phyloP scores from a whole-genome alignment of 2,113 vertebrate species.

The Hypanus sabinus region DNA sequence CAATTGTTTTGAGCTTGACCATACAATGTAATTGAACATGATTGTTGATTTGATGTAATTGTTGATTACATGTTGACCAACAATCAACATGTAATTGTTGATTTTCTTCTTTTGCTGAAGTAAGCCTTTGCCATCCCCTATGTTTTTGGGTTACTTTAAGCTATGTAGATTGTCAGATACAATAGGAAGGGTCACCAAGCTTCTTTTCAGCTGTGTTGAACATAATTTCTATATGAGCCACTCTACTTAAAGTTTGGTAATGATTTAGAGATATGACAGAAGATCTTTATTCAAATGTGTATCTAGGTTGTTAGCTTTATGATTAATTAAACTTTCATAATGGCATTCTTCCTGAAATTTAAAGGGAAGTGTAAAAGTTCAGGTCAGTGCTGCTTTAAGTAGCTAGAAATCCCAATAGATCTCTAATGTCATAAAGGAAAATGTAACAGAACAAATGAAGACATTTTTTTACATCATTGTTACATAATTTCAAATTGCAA shows the following conservation, averaged over 20 bases:
- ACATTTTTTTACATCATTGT: background rate
- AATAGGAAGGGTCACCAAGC: background rate
- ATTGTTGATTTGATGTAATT: too few relatives aligned
- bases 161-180: background rate
- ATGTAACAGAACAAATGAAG: background rate
- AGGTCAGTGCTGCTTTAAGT: background rate
- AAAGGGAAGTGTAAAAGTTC: background rate
- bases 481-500: background rate
- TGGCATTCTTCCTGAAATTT: background rate
- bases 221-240: background rate
- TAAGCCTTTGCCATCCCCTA: background rate
- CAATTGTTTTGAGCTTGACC: background rate
- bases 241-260: background rate
- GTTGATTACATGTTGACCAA: too few relatives aligned
- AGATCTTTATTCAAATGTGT: background rate
- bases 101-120: background rate
- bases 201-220: background rate
- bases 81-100: too few relatives aligned
- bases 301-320: background rate
- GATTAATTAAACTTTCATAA: background rate
- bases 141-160: background rate
- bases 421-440: background rate
- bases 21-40: too few relatives aligned
- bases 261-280: background rate
- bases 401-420: background rate